Evolutionary conservation across 2,113 vertebrate genomes (phyloP), one percentile per base, ranked within the genome.

Genomic region (Guaruba guarouba): DNA sequence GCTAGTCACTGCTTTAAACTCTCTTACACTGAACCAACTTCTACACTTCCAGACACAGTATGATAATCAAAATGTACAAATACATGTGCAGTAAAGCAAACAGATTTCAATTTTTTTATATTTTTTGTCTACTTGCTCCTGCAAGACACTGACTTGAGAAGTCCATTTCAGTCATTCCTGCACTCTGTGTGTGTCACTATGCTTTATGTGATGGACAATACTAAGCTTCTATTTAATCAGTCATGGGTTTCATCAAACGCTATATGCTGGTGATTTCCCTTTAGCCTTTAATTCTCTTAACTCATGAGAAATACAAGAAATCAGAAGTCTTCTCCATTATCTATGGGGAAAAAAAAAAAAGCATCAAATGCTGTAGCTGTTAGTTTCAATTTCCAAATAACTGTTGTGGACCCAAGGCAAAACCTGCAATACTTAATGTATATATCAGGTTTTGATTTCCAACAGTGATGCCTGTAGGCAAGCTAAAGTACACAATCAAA

Each of bases 141-240:
- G 52, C 17, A 88, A 5, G 16, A 59, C n/a, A 84, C 7, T 70
- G 78, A 79, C 71, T 83, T 90, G 9, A 17, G 9, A 81, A 86
- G 46, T 23, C 52, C 39, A 61, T n/a, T 90, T 63, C 59, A 89
- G 67, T 59, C 33, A 78, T 41, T 96, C 52, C 67, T 35, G 25
- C 23, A 63, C 10, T 70, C 41, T 13, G 4, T 35, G 23, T 83
- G n/a, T 23, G 2, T 87, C 59, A 67, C 37, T 74, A 41, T 28
- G 27, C 44, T 82, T 75, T 86, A 91, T 9, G 1, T 48, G 68
- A 77, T 44, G 83, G 44, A 15, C 1, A 11, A 94, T 59, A 75
- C 80, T 90, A 96, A 90, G 61, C 78, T 95, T 92, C 25, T 27
- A 63, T 24, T 96, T 94, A 96, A 97, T 89, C 49, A 88, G 77